Evolutionary conservation across 2,888 invertebrate species (phyloP).

Genomic region (Pasiphila rectangulata): DNA sequence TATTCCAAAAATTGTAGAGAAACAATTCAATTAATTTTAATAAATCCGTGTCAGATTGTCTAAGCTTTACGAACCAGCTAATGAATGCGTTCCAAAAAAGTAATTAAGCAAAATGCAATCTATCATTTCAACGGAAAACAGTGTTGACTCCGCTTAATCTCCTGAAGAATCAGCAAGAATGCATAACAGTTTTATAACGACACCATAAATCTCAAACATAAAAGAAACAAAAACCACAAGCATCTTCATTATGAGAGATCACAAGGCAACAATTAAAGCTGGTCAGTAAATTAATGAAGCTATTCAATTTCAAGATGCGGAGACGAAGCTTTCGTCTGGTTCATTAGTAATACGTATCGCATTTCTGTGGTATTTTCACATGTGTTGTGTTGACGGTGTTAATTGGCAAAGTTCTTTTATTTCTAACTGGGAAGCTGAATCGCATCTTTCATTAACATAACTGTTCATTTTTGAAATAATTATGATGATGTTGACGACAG

Average conservation of each 20-base stretch:
- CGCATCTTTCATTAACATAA: constrained; percentile 23
- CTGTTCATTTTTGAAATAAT: constrained; percentile 15
- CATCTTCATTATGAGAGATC: constrained; percentile 44
- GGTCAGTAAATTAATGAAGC: constrained; percentile 56
- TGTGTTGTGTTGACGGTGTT: constrained; percentile 36
- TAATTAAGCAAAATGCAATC: neutral
- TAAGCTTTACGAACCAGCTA: no score
- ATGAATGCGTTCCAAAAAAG: neutral
- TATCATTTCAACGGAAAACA: constrained; percentile 13
- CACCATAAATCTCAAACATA: constrained; percentile 29
- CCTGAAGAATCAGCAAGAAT: constrained; percentile 9
- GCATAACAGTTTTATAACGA: constrained; percentile 27
- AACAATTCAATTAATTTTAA: no score
- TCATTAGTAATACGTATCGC: constrained; percentile 46
- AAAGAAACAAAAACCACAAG: constrained; percentile 32
- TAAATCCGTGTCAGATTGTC: no score
- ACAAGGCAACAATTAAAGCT: constrained; percentile 42
- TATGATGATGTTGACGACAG: constrained; percentile 1
- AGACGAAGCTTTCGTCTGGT: constrained; percentile 47
- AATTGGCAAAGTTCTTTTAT: constrained; percentile 42
- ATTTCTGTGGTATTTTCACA: constrained; percentile 41
- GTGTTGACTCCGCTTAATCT: constrained; percentile 25
- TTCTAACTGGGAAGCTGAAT: constrained; percentile 23
- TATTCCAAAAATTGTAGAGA: no score
- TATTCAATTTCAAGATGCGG: constrained; percentile 54